Conservation (phyloP, 2,797 vertebrate species). For the Danio kyathit region DNA sequence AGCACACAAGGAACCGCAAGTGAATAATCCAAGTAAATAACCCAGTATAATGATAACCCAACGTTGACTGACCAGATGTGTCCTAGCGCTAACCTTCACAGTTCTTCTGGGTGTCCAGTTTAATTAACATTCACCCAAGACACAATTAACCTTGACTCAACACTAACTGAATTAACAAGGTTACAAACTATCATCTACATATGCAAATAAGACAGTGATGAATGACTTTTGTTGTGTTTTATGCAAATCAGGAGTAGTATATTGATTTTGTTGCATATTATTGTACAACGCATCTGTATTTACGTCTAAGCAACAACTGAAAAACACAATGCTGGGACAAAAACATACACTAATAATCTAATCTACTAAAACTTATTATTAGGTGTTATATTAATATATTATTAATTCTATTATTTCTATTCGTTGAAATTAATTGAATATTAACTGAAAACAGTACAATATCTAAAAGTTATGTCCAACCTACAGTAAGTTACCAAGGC, state of each 20-base stretch:
- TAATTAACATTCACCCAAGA: slow-evolving; percentile 40
- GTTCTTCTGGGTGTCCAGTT: slow-evolving; percentile 10
- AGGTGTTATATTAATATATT: background rate
- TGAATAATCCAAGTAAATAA: background rate
- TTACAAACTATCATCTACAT: slow-evolving; percentile 42
- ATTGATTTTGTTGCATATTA: slow-evolving; percentile 37
- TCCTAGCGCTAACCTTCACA: slow-evolving; percentile 38
- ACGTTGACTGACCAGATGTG: slow-evolving; percentile 3
- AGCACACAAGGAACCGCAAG: background rate
- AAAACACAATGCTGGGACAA: background rate
- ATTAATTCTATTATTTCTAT: background rate
- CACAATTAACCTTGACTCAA: slow-evolving; percentile 58
- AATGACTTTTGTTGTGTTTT: slow-evolving; percentile 32
- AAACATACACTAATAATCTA: background rate
- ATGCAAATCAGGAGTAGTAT: slow-evolving; percentile 24
- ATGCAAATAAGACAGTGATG: slow-evolving; percentile 47
- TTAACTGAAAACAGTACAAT: too few species aligned
- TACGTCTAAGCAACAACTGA: background rate
- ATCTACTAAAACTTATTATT: background rate
- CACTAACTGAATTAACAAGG: slow-evolving; percentile 54
- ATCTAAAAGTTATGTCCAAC: too few species aligned
- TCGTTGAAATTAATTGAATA: background rate
- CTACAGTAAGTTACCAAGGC: too few species aligned
- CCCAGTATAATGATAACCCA: slow-evolving; percentile 24
- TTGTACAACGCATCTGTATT: background rate